These are phyloP conservation scores for Macroramphosus scolopax DNA, from an alignment of 2,797 vertebrate species.

Conservation along the genomic window DNA sequence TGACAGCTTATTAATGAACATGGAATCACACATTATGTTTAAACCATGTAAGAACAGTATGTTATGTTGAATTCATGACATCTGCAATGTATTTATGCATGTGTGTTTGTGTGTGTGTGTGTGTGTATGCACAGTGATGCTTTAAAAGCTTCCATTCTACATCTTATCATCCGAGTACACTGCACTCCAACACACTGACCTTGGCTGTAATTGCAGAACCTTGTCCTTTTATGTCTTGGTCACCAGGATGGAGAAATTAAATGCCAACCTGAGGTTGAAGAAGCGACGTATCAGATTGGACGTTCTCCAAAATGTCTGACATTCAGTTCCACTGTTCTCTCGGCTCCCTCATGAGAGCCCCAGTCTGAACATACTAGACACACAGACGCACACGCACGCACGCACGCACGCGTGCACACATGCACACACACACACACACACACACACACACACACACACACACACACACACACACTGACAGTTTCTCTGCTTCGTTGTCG, in stretches of 20 bases:
- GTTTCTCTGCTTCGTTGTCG: no score
- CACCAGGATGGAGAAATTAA: slow-evolving; percentile 67
- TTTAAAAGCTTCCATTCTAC: slow-evolving; percentile 49
- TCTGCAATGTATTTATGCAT: slow-evolving; percentile 4
- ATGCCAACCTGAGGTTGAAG: slow-evolving; percentile 63
- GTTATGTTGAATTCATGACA: not conserved
- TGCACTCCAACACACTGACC: slow-evolving; percentile 53
- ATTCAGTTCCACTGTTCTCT: slow-evolving; percentile 31
- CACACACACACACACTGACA: no score
- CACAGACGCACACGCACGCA: no score
- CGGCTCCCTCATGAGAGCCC: slow-evolving; percentile 17
- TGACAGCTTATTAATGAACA: slow-evolving; percentile 56
- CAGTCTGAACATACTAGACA: not conserved
- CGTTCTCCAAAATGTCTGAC: slow-evolving; percentile 49
- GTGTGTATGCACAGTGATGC: slow-evolving; percentile 15
- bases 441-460: no score
- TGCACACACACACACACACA: no score
- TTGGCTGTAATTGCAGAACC: slow-evolving; percentile 66
- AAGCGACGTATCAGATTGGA: slow-evolving; percentile 51
- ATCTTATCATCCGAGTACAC: slow-evolving; percentile 57
- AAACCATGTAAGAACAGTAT: not conserved
- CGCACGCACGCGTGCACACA: no score
- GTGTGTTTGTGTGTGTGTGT: slow-evolving; percentile 1
- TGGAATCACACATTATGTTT: slow-evolving; percentile 39
- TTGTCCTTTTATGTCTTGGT: slow-evolving; percentile 68